Conservation (phyloP, 2,113 vertebrate genomes). For the Mystacornis crossleyi region DNA sequence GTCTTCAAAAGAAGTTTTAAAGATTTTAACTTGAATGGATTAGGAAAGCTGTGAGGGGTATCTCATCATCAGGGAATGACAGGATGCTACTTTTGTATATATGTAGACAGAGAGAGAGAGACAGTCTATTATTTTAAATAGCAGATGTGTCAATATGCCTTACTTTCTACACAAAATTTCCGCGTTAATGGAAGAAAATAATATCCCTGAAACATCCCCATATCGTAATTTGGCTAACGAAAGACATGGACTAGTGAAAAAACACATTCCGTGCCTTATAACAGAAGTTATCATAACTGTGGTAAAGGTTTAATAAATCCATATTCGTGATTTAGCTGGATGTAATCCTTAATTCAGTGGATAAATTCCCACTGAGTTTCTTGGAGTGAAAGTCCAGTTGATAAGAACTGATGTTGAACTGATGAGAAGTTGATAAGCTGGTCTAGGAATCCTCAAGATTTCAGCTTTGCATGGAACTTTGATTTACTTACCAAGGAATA, state of each 20-base stretch:
- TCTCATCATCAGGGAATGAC: not conserved
- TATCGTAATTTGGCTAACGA: not conserved
- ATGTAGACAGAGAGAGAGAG: not conserved
- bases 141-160: not conserved
- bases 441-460: not conserved
- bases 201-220: not conserved
- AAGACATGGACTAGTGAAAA: not conserved
- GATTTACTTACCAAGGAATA: not conserved
- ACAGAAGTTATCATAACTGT: not conserved
- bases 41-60: not conserved
- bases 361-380: not conserved
- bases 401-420: not conserved
- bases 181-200: not conserved
- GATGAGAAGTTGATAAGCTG: not conserved
- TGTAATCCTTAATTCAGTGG: not conserved
- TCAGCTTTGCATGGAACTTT: not conserved
- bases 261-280: not conserved
- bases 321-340: accelerated
- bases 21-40: not conserved
- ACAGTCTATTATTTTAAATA: not conserved
- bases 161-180: not conserved
- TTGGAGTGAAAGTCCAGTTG: not conserved
- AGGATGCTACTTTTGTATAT: not conserved
- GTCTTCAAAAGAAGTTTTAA: constrained; percentile 9
- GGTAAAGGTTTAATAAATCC: not conserved